phyloP scores from a whole-genome alignment of 2,113 vertebrate species.

The Sebastes fasciatus region DNA sequence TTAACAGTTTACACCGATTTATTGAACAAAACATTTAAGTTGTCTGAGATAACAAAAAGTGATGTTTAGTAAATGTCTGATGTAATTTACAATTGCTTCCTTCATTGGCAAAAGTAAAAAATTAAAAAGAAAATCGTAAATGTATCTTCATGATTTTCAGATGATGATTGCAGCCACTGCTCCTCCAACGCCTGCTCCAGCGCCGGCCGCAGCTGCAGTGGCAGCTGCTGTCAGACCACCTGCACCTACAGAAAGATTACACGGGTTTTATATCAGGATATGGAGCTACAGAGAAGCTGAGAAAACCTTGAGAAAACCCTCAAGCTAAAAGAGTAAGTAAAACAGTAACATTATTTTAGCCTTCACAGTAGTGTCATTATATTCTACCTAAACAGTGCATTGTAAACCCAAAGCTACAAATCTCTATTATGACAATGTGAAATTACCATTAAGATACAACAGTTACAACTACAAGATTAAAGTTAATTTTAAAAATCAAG shows the following conservation, averaged over 20 bases:
- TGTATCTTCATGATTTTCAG: background rate
- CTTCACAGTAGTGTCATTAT: too few species aligned
- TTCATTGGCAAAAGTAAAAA: background rate
- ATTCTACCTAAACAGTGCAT: too few species aligned
- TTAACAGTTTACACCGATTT: background rate
- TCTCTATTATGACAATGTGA: too few species aligned
- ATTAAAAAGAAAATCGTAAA: background rate
- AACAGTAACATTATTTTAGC: too few species aligned
- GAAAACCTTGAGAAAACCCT: too few species aligned
- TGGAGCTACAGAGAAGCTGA: background rate
- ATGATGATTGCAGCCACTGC: background rate
- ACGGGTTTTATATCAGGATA: too few species aligned
- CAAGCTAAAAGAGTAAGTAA: too few species aligned
- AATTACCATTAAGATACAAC: too few species aligned
- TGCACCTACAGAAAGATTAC: slow-evolving; percentile 7
- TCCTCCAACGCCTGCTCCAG: slow-evolving; percentile 16
- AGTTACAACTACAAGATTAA: too few species aligned
- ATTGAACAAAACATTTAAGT: slow-evolving; percentile 7
- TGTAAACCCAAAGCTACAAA: too few species aligned
- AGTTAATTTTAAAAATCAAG: too few species aligned
- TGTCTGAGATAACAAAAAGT: background rate
- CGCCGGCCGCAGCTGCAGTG: slow-evolving; percentile 1
- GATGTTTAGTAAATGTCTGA: too few species aligned
- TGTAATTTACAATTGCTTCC: background rate
- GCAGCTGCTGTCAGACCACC: slow-evolving; percentile 25